Evolutionary conservation across 2,113 vertebrate species (phyloP).

Genomic region (Spizaetus ornatus): DNA sequence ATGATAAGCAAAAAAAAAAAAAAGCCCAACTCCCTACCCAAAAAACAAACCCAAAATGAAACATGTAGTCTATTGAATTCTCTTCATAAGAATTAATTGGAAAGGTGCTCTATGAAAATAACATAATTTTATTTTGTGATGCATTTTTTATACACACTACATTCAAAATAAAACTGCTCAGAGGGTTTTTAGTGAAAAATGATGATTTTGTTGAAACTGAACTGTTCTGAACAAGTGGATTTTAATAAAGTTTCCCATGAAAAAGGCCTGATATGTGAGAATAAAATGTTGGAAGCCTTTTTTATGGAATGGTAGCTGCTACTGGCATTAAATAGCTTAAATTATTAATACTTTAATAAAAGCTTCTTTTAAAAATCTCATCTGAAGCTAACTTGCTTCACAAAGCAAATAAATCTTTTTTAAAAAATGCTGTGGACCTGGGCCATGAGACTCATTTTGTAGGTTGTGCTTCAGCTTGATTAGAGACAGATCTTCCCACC

Average conservation of each 20-base stretch:
- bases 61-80: background rate
- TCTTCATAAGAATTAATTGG: background rate
- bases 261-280: background rate
- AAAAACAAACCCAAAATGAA: background rate
- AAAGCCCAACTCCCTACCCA: background rate
- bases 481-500: background rate
- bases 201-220: background rate
- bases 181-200: background rate
- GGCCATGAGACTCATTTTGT: background rate
- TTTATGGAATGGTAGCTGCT: background rate
- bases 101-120: background rate
- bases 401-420: background rate
- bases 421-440: background rate
- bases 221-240: background rate
- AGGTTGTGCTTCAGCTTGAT: background rate
- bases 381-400: background rate
- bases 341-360: background rate
- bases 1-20: background rate
- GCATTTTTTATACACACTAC: background rate
- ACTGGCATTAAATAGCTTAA: background rate
- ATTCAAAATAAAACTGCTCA: background rate
- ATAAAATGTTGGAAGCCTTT: background rate
- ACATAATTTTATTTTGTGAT: background rate
- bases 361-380: background rate
- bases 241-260: background rate